Base-by-base conservation (phyloP, 2,113 vertebrate species). In the Progne subis region DNA sequence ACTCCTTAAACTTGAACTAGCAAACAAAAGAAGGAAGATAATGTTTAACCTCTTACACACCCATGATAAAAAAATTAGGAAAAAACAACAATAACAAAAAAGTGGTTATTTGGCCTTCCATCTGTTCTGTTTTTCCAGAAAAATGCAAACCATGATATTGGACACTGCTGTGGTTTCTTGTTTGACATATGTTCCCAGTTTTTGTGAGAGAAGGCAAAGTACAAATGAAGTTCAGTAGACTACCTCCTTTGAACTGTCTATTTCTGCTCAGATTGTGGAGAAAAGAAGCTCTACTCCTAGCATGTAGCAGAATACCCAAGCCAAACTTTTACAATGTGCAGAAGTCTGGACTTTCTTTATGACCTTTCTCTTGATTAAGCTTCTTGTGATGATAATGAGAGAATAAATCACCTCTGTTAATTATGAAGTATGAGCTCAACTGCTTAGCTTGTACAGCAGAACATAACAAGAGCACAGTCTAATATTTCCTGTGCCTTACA, bases 161-260 rank as follows among this genome's bases (percentile, higher is more conserved):
- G 60, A 78, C 47, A 34, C 26, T 91, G 60, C 21, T 71, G 24
- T 71, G 68, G 41, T 60, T 90, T 12, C 79, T 94, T 83, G 85
- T 88, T 90, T 93, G 79, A 90, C 60, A 86, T 90, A 77, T 60
- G 52, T 83, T 90, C 44, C 47, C 59, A 81, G 85, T 90, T 94
- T 91, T 68, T 64, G 31, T 52, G 50, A 82, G 39, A 88, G 39
- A 83, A 93, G 34, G 47, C 71, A 59, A 92, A 92, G 63, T 81
- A 95, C 59, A 78, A 94, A 81, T 86, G 37, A 96, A 96, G 59
- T 60, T 86, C 75, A 86, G 93, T 78, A 88, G 71, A 67, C 37
- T 31, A 4, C 32, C 31, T 83, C 44, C 28, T 83, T 88, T 93
- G 49, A 78, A 79, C 77, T 64, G 47, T 24, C 31, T n/a, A 44